Percentiles rank a stretch among this genome's conserved stretches.
Conservation (phyloP, 2,113 vertebrate genomes). For the Nothobranchius kuhntae region DNA sequence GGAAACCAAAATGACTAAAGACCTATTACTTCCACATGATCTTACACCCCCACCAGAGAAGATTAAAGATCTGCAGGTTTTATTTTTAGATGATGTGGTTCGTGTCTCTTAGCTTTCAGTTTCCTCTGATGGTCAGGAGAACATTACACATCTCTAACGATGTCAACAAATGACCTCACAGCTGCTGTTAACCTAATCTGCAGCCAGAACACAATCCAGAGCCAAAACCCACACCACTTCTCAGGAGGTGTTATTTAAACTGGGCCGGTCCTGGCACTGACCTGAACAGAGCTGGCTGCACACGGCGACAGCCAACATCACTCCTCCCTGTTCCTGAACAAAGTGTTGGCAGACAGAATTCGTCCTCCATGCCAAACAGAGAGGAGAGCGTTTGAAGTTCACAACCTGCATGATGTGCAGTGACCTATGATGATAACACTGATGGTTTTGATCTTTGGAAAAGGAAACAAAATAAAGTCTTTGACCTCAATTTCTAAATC, state of each 20-base stretch:
- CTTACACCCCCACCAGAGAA: too few relatives aligned
- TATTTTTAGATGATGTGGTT: too few relatives aligned
- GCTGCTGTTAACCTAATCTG: constrained; percentile 20
- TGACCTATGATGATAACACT: constrained; percentile 40
- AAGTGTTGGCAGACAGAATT: constrained; percentile 24
- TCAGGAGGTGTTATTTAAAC: neutral
- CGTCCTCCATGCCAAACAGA: constrained; percentile 17
- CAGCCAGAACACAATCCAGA: constrained; percentile 9
- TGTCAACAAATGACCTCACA: neutral
- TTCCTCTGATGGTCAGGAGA: too few relatives aligned
- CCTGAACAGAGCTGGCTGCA: constrained; percentile 2
- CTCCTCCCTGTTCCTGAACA: constrained; percentile 15
- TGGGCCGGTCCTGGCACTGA: neutral
- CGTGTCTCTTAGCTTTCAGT: too few relatives aligned
- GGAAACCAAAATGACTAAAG: too few relatives aligned
- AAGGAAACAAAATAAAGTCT: neutral
- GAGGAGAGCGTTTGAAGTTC: constrained; percentile 4
- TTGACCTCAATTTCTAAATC: too few relatives aligned
- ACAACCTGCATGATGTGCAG: constrained; percentile 36
- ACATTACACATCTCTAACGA: too few relatives aligned
- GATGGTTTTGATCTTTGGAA: constrained; percentile 38
- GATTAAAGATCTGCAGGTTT: too few relatives aligned
- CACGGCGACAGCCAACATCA: constrained; percentile 30
- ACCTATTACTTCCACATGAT: too few relatives aligned
- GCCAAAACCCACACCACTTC: neutral